A percentile compares a stretch with the other conserved stretches of the same genome.
These are phyloP conservation scores for Pygocentrus nattereri DNA, from an alignment of 2,797 vertebrate genomes.

Conservation along the genomic window DNA sequence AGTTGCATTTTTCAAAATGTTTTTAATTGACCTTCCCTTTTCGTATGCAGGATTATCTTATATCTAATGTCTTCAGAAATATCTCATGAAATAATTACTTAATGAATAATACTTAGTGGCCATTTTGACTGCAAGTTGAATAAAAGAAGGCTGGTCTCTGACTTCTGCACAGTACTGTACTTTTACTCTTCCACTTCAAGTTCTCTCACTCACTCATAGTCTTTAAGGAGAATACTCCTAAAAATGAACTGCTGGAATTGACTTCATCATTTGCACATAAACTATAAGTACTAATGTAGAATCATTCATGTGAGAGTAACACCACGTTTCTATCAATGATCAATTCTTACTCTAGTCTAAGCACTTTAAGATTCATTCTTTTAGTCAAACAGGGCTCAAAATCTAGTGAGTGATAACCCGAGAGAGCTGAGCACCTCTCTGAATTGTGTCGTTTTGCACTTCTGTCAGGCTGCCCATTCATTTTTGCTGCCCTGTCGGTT, in stretches of 20 bases:
- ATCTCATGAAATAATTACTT: no score
- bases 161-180: neutral
- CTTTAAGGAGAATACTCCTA: neutral
- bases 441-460: neutral
- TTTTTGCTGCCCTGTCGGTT: constrained; percentile 74
- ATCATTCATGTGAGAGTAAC: neutral
- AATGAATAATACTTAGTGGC: no score
- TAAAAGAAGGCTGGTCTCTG: neutral
- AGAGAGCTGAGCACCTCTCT: neutral
- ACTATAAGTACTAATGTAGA: neutral
- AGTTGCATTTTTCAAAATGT: no score
- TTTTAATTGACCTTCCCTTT: no score
- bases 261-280: neutral
- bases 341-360: neutral
- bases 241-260: neutral
- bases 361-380: neutral
- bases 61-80: no score
- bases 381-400: neutral
- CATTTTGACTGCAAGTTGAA: no score
- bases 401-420: neutral
- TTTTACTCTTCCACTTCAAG: no score
- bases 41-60: no score
- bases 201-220: neutral
- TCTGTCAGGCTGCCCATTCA: constrained; percentile 75
- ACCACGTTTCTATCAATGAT: neutral